phyloP scores from a whole-genome alignment of 2,113 vertebrate genomes.

The Nycticebus coucang region DNA sequence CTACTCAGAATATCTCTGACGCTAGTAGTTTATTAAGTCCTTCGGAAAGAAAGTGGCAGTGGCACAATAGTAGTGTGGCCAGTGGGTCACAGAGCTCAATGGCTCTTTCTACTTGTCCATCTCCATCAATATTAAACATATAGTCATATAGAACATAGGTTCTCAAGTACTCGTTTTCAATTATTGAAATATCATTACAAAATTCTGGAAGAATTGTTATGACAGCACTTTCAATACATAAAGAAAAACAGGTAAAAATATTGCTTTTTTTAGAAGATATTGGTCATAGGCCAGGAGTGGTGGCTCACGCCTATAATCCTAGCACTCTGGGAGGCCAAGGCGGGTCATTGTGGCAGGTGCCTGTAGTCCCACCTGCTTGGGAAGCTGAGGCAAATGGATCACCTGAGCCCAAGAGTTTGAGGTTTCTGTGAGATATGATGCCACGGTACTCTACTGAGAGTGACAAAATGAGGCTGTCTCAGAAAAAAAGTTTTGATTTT shows the following conservation, averaged over 20 bases:
- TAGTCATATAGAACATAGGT: neutral
- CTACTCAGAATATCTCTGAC: neutral
- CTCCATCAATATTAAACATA: neutral
- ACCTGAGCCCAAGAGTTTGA: too few relatives aligned
- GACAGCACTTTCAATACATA: slow-evolving; percentile 23
- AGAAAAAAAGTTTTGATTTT: too few relatives aligned
- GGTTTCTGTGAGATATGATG: too few relatives aligned
- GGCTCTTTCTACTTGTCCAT: neutral
- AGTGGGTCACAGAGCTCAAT: neutral
- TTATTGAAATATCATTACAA: slow-evolving; percentile 36
- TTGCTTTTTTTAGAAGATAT: neutral
- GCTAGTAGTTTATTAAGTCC: neutral
- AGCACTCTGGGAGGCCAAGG: too few relatives aligned
- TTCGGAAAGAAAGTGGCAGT: neutral
- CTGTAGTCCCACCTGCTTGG: too few relatives aligned
- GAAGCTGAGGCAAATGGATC: too few relatives aligned
- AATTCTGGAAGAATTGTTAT: slow-evolving; percentile 38
- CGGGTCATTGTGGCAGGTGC: too few relatives aligned
- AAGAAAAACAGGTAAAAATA: slow-evolving; percentile 15
- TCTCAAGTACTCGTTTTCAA: neutral
- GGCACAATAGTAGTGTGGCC: neutral
- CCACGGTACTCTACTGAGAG: too few relatives aligned
- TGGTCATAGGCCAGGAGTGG: neutral
- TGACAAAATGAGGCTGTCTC: too few relatives aligned
- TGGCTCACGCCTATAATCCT: too few relatives aligned